phyloP scores from a whole-genome alignment of 2,888 invertebrate species.

The Sminthurides aquaticus region DNA sequence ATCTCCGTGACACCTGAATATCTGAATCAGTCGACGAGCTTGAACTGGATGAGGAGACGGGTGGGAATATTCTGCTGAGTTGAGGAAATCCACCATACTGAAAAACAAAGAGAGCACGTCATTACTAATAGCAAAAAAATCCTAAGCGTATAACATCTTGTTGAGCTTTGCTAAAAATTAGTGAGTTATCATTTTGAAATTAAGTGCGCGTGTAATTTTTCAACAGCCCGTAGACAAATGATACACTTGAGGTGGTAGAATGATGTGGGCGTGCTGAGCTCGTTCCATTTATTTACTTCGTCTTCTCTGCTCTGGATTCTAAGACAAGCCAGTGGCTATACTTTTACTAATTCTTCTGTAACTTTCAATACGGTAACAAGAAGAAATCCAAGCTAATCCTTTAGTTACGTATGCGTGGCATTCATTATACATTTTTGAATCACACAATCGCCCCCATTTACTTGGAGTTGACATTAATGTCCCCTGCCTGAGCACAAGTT shows the following conservation, averaged over 20 bases:
- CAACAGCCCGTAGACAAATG: background rate
- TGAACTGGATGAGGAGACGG: constrained; percentile 38
- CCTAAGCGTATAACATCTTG: background rate
- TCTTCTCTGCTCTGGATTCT: too few species aligned
- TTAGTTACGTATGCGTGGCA: too few species aligned
- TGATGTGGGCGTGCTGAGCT: too few species aligned
- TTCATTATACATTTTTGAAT: too few species aligned
- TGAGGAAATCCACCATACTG: constrained; percentile 43
- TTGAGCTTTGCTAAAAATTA: background rate
- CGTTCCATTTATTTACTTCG: too few species aligned
- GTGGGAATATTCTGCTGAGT: constrained; percentile 42
- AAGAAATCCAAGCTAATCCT: too few species aligned
- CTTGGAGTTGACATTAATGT: too few species aligned
- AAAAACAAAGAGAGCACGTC: constrained; percentile 20
- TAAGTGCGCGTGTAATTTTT: background rate
- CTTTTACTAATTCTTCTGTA: too few species aligned
- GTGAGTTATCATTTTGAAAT: background rate
- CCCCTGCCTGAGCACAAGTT: too few species aligned
- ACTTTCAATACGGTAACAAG: too few species aligned
- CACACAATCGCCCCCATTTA: too few species aligned
- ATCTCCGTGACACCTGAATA: constrained; percentile 74
- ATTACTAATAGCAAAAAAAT: background rate
- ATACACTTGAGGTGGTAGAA: background rate
- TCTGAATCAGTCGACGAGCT: constrained; percentile 67
- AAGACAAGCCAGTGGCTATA: too few species aligned